Evolutionary conservation across 2,888 invertebrate genomes (phyloP).

Genomic region (Dynastes tityus): DNA sequence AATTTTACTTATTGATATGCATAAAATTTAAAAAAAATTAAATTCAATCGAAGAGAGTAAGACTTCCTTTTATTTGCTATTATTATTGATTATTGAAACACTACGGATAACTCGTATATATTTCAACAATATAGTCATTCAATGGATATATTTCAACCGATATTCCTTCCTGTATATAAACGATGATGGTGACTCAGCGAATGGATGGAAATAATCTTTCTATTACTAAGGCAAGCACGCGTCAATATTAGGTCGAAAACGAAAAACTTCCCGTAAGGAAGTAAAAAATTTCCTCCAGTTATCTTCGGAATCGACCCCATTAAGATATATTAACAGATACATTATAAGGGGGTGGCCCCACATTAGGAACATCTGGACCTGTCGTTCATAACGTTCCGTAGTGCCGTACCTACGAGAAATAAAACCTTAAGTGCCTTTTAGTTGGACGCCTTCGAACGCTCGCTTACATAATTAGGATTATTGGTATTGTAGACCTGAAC

Average conservation of each 20-base stretch:
- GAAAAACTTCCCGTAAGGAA: not conserved
- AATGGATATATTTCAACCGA: no score
- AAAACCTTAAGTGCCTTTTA: constrained; percentile 61
- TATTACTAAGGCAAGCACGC: not conserved
- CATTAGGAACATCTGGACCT: constrained; percentile 61
- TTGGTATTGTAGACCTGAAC: constrained; percentile 59
- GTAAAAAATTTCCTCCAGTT: constrained; percentile 5
- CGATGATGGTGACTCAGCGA: no score
- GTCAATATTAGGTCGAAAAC: not conserved
- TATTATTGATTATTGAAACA: no score
- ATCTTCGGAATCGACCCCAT: constrained; percentile 31
- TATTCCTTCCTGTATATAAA: not conserved
- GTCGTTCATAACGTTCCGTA: constrained; percentile 60
- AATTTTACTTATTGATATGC: no score
- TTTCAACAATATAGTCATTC: no score
- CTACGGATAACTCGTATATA: no score
- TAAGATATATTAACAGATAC: constrained; percentile 47
- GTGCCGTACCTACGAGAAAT: constrained; percentile 57
- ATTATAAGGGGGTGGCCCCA: constrained; percentile 38
- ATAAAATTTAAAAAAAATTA: no score
- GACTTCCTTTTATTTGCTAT: no score
- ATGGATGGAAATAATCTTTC: not conserved
- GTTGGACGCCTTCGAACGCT: constrained; percentile 60
- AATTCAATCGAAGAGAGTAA: no score
- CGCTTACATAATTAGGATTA: constrained; percentile 63